These are phyloP conservation scores for Bucco capensis DNA, from an alignment of 2,113 vertebrate genomes.

Conservation along the genomic window DNA sequence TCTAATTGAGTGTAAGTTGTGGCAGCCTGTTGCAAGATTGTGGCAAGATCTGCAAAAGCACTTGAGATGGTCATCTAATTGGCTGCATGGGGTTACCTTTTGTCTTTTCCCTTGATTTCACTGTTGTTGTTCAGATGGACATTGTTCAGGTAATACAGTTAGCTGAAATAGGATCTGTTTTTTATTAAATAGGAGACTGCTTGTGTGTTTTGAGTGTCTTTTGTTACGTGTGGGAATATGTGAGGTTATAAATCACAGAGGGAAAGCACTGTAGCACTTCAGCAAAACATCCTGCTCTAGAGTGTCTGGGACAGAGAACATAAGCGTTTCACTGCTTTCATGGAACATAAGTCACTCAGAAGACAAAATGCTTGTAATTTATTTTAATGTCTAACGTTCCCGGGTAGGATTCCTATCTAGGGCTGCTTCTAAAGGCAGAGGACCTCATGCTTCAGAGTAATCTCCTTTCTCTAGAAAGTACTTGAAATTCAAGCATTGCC, in stretches of 20 bases:
- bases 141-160: slow-evolving; percentile 3
- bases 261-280: not conserved
- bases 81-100: not conserved
- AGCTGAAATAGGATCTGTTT: slow-evolving; percentile 8
- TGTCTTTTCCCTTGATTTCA: not conserved
- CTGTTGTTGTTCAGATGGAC: not conserved
- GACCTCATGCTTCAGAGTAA: not conserved
- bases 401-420: not conserved
- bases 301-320: slow-evolving; percentile 59
- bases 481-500: not conserved
- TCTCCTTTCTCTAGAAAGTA: not conserved
- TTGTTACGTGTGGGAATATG: not conserved
- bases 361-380: slow-evolving; percentile 33
- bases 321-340: not conserved
- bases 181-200: slow-evolving; percentile 34
- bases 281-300: slow-evolving; percentile 24
- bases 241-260: slow-evolving; percentile 33
- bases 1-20: not conserved
- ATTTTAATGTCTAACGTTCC: not conserved
- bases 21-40: not conserved
- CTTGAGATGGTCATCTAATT: not conserved
- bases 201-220: not conserved
- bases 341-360: slow-evolving; percentile 22
- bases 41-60: not conserved
- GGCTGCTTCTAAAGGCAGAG: not conserved